Evolutionary conservation across 2,113 vertebrate species (phyloP).

Genomic region (Oncorhynchus nerka): DNA sequence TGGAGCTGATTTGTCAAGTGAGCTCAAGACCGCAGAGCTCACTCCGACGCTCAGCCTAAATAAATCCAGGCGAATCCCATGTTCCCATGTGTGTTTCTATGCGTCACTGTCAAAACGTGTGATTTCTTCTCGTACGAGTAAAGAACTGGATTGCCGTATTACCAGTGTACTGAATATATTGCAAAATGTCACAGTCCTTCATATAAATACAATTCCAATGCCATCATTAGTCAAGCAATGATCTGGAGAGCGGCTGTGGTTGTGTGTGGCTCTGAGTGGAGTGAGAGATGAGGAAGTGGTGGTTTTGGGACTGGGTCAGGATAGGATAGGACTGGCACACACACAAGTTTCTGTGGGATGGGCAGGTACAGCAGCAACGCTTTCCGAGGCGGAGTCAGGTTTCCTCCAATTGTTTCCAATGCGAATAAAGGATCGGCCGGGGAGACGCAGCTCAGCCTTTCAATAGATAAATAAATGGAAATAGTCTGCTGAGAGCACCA

Average conservation of each 20-base stretch:
- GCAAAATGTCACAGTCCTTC: background rate
- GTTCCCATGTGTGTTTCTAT: background rate
- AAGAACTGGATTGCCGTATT: background rate
- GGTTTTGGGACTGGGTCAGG: background rate
- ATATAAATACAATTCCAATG: background rate
- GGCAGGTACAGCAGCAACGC: background rate
- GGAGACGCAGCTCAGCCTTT: background rate
- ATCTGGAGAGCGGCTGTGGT: background rate
- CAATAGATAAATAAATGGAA: background rate
- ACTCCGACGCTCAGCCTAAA: background rate
- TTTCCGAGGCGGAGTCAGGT: background rate
- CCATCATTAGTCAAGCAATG: background rate
- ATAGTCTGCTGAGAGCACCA: background rate
- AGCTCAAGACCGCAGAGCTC: background rate
- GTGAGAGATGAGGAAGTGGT: background rate
- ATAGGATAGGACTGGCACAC: background rate
- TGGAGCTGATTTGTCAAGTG: background rate
- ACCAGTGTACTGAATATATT: background rate
- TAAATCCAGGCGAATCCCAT: background rate
- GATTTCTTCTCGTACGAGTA: background rate
- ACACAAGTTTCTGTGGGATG: constrained; percentile 5
- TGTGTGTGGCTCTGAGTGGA: background rate
- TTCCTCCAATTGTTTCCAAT: constrained; percentile 37
- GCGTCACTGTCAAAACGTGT: background rate
- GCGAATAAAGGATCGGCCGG: constrained; percentile 12